Percentiles rank a stretch among this genome's conserved stretches.
phyloP scores from a whole-genome alignment of 2,113 vertebrate species.

The Apteryx mantelli region DNA sequence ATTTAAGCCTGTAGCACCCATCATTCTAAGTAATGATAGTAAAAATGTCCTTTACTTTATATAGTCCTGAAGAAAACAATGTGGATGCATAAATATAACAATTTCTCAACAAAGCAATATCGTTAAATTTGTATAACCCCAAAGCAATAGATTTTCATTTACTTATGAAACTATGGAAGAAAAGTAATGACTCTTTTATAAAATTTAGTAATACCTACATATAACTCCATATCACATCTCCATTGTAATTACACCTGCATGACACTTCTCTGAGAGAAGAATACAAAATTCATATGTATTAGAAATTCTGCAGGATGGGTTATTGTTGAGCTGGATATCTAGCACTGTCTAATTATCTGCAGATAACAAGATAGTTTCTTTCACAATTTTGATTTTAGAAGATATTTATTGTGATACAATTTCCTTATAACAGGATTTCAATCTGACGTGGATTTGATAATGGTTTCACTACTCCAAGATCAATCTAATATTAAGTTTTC shows the following conservation, averaged over 20 bases:
- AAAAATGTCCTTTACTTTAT: not conserved
- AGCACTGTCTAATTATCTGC: no score
- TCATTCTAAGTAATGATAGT: not conserved
- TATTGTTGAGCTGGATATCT: not conserved
- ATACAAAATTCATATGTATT: fast-evolving
- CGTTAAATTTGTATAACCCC: not conserved
- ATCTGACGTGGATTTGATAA: slow-evolving; percentile 67
- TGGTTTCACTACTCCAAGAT: slow-evolving; percentile 79
- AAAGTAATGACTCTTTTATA: not conserved
- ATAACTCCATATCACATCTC: not conserved
- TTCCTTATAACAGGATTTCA: slow-evolving; percentile 62
- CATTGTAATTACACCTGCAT: not conserved
- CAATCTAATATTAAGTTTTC: slow-evolving; percentile 78
- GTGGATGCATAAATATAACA: not conserved
- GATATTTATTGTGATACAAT: not conserved
- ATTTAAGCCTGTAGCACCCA: not conserved
- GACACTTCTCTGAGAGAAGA: not conserved
- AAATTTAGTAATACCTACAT: not conserved
- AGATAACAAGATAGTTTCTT: not conserved
- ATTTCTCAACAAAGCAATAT: not conserved
- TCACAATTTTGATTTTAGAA: not conserved
- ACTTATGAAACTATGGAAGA: not conserved
- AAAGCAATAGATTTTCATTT: not conserved
- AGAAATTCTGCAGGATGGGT: not conserved
- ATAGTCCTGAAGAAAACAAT: not conserved